Evolutionary conservation across 2,113 vertebrate genomes (phyloP).

Genomic region (Bubalus kerabau): DNA sequence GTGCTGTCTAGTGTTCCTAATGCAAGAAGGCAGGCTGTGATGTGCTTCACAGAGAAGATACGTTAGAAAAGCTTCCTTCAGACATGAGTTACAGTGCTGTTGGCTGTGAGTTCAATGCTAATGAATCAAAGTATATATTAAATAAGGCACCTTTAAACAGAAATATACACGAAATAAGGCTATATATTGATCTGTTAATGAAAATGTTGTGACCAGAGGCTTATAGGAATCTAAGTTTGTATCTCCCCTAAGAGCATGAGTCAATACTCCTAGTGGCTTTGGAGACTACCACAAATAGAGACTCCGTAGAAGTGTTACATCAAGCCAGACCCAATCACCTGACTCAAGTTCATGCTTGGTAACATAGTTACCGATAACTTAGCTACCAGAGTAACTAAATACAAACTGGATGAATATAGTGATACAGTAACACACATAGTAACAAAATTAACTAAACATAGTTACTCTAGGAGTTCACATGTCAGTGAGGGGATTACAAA

Average conservation of each 20-base stretch:
- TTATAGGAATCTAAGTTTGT: background rate
- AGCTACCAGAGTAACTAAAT: background rate
- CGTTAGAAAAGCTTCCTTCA: background rate
- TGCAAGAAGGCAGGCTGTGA: background rate
- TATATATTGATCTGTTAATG: background rate
- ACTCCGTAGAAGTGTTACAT: background rate
- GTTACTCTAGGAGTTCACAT: background rate
- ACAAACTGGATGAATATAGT: background rate
- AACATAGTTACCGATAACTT: constrained; percentile 6
- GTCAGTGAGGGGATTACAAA: background rate
- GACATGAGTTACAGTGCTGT: background rate
- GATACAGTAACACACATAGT: background rate
- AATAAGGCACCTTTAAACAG: background rate
- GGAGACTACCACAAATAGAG: background rate
- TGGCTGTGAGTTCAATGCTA: background rate
- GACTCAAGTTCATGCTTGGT: background rate
- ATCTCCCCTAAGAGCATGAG: background rate
- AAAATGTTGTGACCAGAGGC: background rate
- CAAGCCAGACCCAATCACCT: background rate
- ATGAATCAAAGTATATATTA: background rate
- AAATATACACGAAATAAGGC: background rate
- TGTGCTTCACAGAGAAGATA: background rate
- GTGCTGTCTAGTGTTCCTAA: background rate
- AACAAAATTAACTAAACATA: background rate
- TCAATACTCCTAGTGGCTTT: background rate